Conservation (phyloP, 2,888 invertebrate species). For the Meghimatium bilineatum region DNA sequence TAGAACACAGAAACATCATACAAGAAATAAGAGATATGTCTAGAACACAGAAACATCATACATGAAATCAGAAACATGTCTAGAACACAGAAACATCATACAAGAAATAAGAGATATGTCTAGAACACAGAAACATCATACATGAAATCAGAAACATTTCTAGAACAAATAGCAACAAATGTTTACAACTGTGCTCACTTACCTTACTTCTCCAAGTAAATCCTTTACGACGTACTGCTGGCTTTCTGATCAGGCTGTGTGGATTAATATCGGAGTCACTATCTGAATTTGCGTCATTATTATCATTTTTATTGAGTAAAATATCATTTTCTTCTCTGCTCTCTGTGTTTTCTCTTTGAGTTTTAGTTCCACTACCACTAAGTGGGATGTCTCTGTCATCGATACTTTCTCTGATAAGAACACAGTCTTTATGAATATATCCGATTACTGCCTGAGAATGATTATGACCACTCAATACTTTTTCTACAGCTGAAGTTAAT, state of each 20-base stretch:
- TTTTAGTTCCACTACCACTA: background rate
- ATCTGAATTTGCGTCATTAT: background rate
- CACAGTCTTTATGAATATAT: background rate
- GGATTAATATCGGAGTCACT: background rate
- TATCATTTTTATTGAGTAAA: background rate
- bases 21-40: too few relatives aligned
- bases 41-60: too few relatives aligned
- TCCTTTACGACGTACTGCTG: conserved; percentile 45
- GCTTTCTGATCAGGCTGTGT: conserved; percentile 25
- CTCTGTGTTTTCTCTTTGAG: background rate
- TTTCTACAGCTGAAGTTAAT: background rate
- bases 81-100: too few relatives aligned
- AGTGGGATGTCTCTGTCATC: background rate
- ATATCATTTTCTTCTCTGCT: background rate
- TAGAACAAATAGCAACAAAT: too few relatives aligned
- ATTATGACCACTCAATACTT: background rate
- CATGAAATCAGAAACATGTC: too few relatives aligned
- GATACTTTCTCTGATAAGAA: background rate
- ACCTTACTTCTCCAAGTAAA: conserved; percentile 42
- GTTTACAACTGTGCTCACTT: too few relatives aligned
- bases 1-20: too few relatives aligned
- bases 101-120: too few relatives aligned
- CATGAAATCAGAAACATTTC: too few relatives aligned
- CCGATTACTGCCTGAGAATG: background rate
- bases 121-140: too few relatives aligned